Base-by-base conservation (phyloP, 2,888 invertebrate species). In the Phalera bucephala region DNA sequence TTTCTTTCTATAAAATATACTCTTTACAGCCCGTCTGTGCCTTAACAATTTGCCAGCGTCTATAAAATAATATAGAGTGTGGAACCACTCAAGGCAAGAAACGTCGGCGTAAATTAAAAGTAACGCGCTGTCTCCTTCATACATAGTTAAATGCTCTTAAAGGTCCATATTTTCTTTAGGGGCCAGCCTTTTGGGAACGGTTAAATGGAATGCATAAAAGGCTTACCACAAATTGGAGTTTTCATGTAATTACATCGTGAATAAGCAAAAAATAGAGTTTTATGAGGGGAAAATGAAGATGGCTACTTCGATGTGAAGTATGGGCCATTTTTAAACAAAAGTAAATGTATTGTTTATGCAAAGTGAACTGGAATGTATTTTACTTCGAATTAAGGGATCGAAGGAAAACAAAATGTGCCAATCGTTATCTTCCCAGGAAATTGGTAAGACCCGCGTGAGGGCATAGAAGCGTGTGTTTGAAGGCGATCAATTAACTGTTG, bases 71-170 rank as follows among this genome's bases (percentile, higher is more conserved):
- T 77, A 79, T 72, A 71, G 64, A 68, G 61, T 65, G 72, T 67
- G 72, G 58, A 77, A 66, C 70, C 74, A 74, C 80, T 75, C 66
- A 66, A 73, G 74, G 70, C 54, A 73, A 64, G 72, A 73, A 72
- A 76, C 61, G 80, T 72, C 75, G 63, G 62, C 65, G 74, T 81
- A 85, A 87, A 86, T 88, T 84, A 86, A 82, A 84, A 86, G 76
- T 84, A 80, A 86, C 77, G 80, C 72, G 69, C 63, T 80, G 80
- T 86, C 82, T 83, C 71, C 81, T 81, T 80, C 82, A 83, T 86
- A 83, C 82, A 86, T 84, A 85, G 78, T 81, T 85, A 85, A 86
- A 85, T 76, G 72, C 75, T 85, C 70, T 82, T 83, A 79, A 83
- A 80, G 80, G 72, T 56, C 74, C 76, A 79, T 83, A 83, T 83